These are phyloP conservation scores for Poicephalus gulielmi DNA, from an alignment of 2,113 vertebrate genomes.

Conservation along the genomic window DNA sequence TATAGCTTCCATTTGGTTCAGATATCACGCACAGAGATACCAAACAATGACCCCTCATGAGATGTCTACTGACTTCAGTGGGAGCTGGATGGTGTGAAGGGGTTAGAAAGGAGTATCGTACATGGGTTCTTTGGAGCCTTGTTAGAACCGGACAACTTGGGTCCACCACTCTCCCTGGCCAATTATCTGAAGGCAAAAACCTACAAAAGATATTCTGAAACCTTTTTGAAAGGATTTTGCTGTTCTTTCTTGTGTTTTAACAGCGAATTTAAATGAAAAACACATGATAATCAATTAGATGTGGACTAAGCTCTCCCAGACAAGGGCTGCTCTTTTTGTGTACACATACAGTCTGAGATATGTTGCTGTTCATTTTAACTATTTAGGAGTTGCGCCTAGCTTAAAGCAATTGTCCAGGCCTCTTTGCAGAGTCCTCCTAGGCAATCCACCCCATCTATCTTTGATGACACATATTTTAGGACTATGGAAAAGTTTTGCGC, in stretches of 20 bases:
- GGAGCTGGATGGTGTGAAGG: background rate
- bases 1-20: background rate
- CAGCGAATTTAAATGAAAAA: constrained; percentile 5
- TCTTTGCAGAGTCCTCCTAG: background rate
- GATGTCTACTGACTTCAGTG: background rate
- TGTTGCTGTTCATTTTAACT: background rate
- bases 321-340: background rate
- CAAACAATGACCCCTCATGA: background rate
- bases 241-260: background rate
- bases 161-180: background rate
- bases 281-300: background rate
- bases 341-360: background rate
- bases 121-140: background rate
- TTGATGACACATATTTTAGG: background rate
- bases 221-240: background rate
- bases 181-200: background rate
- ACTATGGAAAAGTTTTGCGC: background rate
- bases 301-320: background rate
- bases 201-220: background rate
- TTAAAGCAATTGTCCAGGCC: background rate
- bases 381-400: background rate
- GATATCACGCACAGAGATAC: background rate
- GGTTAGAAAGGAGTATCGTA: background rate
- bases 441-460: background rate
- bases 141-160: background rate